Base-by-base conservation (phyloP, 1,140 invertebrate genomes). In the Drosophila subpulchrella region DNA sequence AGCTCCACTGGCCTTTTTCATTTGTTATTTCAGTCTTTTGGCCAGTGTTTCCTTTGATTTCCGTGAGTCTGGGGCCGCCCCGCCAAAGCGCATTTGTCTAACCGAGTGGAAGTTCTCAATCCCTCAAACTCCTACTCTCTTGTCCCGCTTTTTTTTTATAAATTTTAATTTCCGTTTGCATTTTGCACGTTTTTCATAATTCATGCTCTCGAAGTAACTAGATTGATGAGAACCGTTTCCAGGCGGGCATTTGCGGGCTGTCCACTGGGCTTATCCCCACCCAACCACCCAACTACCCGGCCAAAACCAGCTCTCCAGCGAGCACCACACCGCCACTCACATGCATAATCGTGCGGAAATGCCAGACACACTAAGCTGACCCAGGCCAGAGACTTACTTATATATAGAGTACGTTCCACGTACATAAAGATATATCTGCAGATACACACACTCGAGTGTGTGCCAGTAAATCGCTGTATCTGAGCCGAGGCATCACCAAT, bases 151-250 rank as follows among this genome's bases (percentile, higher is more conserved):
- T 57, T 50, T 63, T 63, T 83, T 76, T 75, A 88, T 86, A 89
- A 59, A 89, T 89, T 89, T 89, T 89, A 89, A 89, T 89, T 89
- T 89, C 84, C 84, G 84, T 89, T 89, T 89, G 84, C 77, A 90
- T 88, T 86, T 86, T 86, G 73, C 81, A 89, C 80, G 84, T 89
- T 89, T 84, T 89, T 78, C 74, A 89, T 89, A 89, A 89, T 89
- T 89, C 84, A 89, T 89, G 84, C 85, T 72, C 77, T 84, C 80
- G 44, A 88, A 89, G 84, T 71, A 90, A 78, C 79, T 82, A 89
- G 84, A 89, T 89, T 89, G 84, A 89, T 89, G 84, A 89, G 83
- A 60, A 70, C 67, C 67, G 58, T 89, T 71, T 71, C 56, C 74
- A 67, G 56, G 56, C 62, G 59, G 57, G 58, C 39, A 47, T 60